Evolutionary conservation across 2,797 vertebrate species (phyloP).

Genomic region (Sparus aurata): DNA sequence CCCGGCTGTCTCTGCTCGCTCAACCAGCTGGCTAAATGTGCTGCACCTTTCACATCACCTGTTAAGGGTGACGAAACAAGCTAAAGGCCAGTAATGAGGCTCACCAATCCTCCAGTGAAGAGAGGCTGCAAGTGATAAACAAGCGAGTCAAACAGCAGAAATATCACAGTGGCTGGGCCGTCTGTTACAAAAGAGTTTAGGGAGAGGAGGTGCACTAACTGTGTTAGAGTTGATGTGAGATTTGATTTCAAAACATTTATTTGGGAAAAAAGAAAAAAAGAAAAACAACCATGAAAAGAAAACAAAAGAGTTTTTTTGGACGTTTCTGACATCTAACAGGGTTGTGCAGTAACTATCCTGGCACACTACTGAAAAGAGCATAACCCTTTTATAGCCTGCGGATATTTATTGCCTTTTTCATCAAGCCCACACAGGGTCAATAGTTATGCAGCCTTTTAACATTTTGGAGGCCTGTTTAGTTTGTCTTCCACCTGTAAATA

Average conservation of each 20-base stretch:
- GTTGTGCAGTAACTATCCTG: background rate
- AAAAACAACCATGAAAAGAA: background rate
- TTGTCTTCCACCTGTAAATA: background rate
- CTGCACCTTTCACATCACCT: constrained; percentile 49
- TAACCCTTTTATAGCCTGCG: no score
- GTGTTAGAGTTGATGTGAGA: background rate
- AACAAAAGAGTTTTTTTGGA: background rate
- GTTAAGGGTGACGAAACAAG: constrained; percentile 48
- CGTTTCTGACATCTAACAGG: background rate
- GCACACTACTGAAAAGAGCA: background rate
- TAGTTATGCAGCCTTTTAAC: background rate
- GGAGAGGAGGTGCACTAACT: background rate
- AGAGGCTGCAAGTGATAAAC: constrained; percentile 27
- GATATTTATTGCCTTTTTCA: background rate
- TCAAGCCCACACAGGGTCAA: background rate
- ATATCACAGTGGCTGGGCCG: background rate
- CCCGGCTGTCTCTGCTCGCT: constrained; percentile 47
- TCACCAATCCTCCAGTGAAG: constrained; percentile 27
- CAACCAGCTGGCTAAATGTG: constrained; percentile 62
- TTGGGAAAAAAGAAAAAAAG: background rate
- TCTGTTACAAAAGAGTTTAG: background rate
- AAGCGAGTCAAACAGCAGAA: constrained; percentile 27
- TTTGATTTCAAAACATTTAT: background rate
- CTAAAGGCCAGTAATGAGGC: constrained; percentile 61
- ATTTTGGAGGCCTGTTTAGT: background rate